Evolutionary conservation across 2,888 invertebrate genomes (phyloP), one percentile per base, ranked within the genome.

Genomic region (Drosophila putrida): DNA sequence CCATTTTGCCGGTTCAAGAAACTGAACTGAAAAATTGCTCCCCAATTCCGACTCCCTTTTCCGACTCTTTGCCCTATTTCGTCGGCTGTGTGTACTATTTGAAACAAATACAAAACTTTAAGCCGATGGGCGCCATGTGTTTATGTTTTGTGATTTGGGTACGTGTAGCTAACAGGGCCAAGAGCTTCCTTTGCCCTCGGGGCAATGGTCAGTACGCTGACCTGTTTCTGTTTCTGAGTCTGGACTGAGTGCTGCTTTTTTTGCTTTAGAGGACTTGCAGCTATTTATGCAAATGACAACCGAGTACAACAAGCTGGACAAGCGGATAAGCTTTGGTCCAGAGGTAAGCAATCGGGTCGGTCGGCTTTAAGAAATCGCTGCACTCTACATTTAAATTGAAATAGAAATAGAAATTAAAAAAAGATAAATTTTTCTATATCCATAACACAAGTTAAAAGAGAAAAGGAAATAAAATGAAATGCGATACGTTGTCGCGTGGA

Each of bases 71-170:
- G 27, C 20, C 39, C 55, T 15, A 43, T 25, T 20, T 25, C 43
- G 6, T 39, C 33, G 27, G 28, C 9, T 47, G 28, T 61, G 36
- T 67, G 61, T 53, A 20, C 55, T 38, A 36, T 69, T 36, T 8
- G 36, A 51, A 65, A 49, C 66, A 77, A 65, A 77, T 64, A 47
- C 49, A 61, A 82, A 82, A 68, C 71, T 79, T 62, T 58, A 49
- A 62, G 76, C 82, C 82, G 64, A 72, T 55, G 88, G 88, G 70
- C 80, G 76, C 80, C 90, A 88, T 89, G 82, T 89, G 88, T 71
- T 85, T 46, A 43, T 63, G 28, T 62, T 59, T 69, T 71, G 41
- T 79, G 90, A 88, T 79, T 89, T 82, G 73, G 88, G 86, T 82
- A 35, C 49, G 35, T 49, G 20, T 20, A 69, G 57, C 47, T 27